Conservation (phyloP, 2,888 invertebrate species). For the Caenorhabditis virilis region DNA sequence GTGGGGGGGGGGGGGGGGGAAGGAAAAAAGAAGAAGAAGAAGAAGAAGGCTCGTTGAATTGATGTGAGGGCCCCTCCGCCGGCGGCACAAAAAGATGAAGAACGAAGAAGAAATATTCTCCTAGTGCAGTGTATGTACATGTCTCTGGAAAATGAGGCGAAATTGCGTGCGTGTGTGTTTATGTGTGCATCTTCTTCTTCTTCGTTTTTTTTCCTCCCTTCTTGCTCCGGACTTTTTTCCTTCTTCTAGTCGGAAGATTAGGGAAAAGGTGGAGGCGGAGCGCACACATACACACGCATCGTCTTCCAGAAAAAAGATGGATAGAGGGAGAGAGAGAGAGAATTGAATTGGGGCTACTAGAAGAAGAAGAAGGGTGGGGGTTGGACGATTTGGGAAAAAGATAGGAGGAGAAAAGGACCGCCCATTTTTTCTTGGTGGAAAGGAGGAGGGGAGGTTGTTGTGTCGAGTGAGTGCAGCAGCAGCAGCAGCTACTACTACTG, state of each 20-base stretch:
- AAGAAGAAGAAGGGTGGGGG: neutral
- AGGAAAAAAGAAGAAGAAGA: too few species aligned
- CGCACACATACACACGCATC: neutral
- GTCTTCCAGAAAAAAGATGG: neutral
- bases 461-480: too few species aligned
- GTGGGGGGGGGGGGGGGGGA: too few species aligned
- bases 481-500: too few species aligned
- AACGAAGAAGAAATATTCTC: too few species aligned
- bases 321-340: neutral
- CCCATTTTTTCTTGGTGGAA: neutral
- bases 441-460: neutral
- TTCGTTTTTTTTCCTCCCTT: neutral
- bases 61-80: too few species aligned
- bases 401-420: neutral
- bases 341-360: too few species aligned
- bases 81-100: too few species aligned
- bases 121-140: too few species aligned
- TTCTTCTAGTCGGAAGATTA: neutral
- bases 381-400: neutral
- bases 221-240: neutral
- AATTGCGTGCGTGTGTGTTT: slow-evolving; percentile 41
- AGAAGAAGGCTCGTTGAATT: too few species aligned
- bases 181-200: neutral
- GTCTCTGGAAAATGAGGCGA: neutral
- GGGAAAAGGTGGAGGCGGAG: neutral